Conservation (phyloP, 64 coral and sea anemone species). For the Anthopleura sola region DNA sequence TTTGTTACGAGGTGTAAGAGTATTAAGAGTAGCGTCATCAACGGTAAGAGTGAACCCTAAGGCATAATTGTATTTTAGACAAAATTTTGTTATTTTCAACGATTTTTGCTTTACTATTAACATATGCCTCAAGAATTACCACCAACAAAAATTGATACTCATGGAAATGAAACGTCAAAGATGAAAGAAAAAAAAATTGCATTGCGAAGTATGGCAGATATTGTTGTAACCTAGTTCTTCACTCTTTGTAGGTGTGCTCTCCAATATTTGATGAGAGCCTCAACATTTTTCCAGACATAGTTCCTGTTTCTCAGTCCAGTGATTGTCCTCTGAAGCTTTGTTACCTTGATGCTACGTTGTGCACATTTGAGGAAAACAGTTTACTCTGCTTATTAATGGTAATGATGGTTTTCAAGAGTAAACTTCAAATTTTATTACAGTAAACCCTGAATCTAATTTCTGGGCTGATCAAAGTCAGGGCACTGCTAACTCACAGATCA, state of each 20-base stretch:
- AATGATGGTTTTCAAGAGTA: not conserved
- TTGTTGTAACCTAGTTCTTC: too few relatives aligned
- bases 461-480: too few relatives aligned
- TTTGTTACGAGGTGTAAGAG: constrained; percentile 53
- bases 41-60: constrained; percentile 32
- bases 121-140: too few relatives aligned
- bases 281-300: constrained; percentile 58
- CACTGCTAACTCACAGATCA: too few relatives aligned
- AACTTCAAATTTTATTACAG: too few relatives aligned
- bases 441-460: too few relatives aligned
- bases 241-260: constrained; percentile 53
- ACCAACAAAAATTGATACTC: too few relatives aligned
- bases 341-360: constrained; percentile 75
- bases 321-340: constrained; percentile 44
- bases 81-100: too few relatives aligned
- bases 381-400: constrained; percentile 64
- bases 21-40: constrained; percentile 72
- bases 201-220: too few relatives aligned
- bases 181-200: too few relatives aligned
- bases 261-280: constrained; percentile 68
- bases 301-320: constrained; percentile 64
- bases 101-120: too few relatives aligned
- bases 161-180: too few relatives aligned
- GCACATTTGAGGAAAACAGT: constrained; percentile 70
- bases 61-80: not conserved